Evolutionary conservation across 2,888 invertebrate species (phyloP).

Genomic region (Rotaria macrura): DNA sequence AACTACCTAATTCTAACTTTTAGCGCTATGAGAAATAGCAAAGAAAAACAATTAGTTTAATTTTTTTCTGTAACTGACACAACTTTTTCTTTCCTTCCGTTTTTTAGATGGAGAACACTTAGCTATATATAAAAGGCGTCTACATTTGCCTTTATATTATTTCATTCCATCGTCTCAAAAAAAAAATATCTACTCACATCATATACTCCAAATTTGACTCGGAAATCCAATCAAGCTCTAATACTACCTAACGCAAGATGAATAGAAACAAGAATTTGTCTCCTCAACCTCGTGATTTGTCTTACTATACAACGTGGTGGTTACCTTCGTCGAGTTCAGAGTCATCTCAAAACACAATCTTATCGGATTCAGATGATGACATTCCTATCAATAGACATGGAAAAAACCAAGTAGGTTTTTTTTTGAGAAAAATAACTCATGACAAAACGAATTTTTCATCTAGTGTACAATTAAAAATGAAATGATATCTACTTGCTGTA

Average conservation of each 20-base stretch:
- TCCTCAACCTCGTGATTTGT: neutral
- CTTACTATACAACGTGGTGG: neutral
- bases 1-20: too few relatives aligned
- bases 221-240: neutral
- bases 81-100: too few relatives aligned
- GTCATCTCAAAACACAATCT: too few relatives aligned
- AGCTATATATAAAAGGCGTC: too few relatives aligned
- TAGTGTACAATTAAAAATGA: neutral
- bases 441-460: neutral
- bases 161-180: too few relatives aligned
- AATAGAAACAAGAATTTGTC: neutral
- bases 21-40: too few relatives aligned
- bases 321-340: neutral
- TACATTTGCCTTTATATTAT: too few relatives aligned
- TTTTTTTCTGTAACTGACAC: too few relatives aligned
- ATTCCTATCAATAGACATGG: neutral
- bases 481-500: neutral
- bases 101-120: too few relatives aligned
- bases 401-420: neutral
- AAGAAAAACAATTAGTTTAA: too few relatives aligned
- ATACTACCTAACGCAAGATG: neutral
- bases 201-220: neutral
- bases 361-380: neutral
- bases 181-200: too few relatives aligned
- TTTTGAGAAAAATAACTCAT: neutral